Conservation (phyloP, 2,888 invertebrate species). For the Microctonus brassicae region DNA sequence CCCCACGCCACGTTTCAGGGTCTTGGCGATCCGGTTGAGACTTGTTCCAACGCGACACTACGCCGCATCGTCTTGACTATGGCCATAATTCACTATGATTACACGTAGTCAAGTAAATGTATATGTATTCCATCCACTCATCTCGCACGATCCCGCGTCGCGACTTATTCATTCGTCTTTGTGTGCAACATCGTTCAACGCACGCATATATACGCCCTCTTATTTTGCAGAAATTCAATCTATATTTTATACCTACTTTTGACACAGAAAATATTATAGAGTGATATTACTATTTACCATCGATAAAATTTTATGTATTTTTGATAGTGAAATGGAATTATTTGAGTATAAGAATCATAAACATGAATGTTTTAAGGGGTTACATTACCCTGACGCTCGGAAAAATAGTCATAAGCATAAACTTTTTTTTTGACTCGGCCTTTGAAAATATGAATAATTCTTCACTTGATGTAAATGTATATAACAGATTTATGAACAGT, state of each 20-base stretch:
- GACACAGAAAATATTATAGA: neutral
- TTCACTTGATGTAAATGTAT: no score
- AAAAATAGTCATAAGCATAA: no score
- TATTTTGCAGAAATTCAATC: slow-evolving; percentile 1
- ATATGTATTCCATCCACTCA: neutral
- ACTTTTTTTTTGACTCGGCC: no score
- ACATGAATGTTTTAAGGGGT: no score
- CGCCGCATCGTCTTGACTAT: slow-evolving; percentile 38
- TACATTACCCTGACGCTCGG: no score
- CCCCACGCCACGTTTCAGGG: slow-evolving; percentile 39
- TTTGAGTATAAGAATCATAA: no score
- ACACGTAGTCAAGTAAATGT: slow-evolving; percentile 35
- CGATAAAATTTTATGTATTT: neutral
- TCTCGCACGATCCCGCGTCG: slow-evolving; percentile 1
- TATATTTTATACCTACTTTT: no score
- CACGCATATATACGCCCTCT: slow-evolving; percentile 3
- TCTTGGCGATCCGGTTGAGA: slow-evolving; percentile 33
- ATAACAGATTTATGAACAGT: no score
- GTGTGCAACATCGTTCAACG: neutral
- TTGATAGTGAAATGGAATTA: no score
- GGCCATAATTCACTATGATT: slow-evolving; percentile 52
- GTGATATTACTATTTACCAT: neutral
- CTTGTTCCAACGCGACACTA: slow-evolving; percentile 28
- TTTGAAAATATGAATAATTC: no score
- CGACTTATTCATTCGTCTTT: neutral